Conservation (phyloP, 2,888 invertebrate species). For the Limulus polyphemus region DNA sequence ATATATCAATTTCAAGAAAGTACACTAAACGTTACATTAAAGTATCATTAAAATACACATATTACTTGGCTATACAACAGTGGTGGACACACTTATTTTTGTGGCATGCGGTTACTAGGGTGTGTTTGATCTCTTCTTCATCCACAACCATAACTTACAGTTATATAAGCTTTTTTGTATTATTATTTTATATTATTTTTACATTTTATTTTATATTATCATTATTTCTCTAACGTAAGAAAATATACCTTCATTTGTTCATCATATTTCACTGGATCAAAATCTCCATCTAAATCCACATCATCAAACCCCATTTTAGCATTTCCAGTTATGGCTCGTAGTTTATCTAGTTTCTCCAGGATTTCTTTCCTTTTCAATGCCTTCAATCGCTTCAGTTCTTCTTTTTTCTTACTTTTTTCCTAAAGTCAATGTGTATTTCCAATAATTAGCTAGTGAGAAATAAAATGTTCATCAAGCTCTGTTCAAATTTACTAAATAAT, state of each 20-base stretch:
- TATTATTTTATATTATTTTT: too few relatives aligned
- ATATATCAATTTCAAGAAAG: too few relatives aligned
- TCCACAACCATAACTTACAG: too few relatives aligned
- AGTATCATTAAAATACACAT: too few relatives aligned
- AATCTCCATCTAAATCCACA: constrained; percentile 71
- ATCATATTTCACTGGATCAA: constrained; percentile 81
- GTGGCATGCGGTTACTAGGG: too few relatives aligned
- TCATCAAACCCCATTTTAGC: constrained; percentile 55
- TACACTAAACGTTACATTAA: too few relatives aligned
- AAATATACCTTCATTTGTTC: constrained; percentile 51
- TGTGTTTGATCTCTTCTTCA: too few relatives aligned
- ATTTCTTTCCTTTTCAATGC: constrained; percentile 80
- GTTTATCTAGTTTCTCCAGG: constrained; percentile 67
- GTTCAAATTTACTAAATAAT: too few relatives aligned
- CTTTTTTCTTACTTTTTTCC: constrained; percentile 65
- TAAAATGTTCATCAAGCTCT: too few relatives aligned
- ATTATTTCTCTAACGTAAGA: not conserved
- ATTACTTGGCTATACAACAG: too few relatives aligned
- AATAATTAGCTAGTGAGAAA: not conserved
- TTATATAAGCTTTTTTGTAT: too few relatives aligned
- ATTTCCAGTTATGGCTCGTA: constrained; percentile 80
- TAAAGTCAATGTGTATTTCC: constrained; percentile 31
- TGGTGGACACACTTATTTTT: too few relatives aligned
- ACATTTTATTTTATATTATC: constrained; percentile 3
- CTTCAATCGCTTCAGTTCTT: constrained; percentile 75